phyloP scores from a whole-genome alignment of 2,113 vertebrate genomes.

The Cygnus atratus region DNA sequence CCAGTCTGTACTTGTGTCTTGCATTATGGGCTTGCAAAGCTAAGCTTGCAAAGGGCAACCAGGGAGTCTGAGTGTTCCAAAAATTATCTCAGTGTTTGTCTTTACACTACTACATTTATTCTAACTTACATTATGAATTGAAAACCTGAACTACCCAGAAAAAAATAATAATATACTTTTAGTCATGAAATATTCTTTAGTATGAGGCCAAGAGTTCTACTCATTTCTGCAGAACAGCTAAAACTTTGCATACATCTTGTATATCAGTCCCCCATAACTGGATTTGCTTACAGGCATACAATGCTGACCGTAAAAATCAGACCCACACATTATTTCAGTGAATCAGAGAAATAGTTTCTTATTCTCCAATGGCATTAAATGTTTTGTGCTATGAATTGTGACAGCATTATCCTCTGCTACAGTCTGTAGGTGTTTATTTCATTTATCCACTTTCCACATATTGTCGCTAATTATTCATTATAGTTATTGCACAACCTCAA shows the following conservation, averaged over 20 bases:
- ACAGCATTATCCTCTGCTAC: background rate
- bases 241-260: background rate
- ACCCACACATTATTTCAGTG: background rate
- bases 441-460: background rate
- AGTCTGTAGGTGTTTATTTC: background rate
- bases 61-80: background rate
- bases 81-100: background rate
- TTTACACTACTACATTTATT: background rate
- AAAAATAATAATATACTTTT: background rate
- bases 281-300: background rate
- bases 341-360: background rate
- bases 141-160: background rate
- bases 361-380: background rate
- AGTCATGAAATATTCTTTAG: background rate
- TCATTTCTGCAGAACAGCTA: background rate
- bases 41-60: background rate
- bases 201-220: background rate
- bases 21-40: background rate
- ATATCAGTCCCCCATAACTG: background rate
- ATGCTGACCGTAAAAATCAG: background rate
- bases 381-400: background rate
- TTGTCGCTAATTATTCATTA: background rate
- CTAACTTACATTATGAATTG: background rate
- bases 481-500: background rate
- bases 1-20: no score